Base-by-base conservation (phyloP, 2,888 invertebrate species). In the Lasioglossum lativentre region DNA sequence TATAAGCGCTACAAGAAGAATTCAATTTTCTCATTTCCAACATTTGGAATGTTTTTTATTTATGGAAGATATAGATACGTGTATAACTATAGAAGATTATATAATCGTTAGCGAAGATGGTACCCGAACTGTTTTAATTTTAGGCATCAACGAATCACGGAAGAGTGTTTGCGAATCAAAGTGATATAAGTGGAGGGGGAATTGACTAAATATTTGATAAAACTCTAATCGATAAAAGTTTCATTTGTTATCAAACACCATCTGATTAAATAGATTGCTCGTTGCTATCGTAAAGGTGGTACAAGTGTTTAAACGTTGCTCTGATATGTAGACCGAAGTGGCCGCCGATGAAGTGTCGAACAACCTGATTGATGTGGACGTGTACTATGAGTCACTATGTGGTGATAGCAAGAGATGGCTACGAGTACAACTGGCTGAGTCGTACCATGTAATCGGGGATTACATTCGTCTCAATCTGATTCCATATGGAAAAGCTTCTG, bases 371-470 rank as follows among this genome's bases (percentile, higher is more conserved):
- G 92, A 94, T 4, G 95, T 96, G 2, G 94, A 95, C 1, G 94
- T 96, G 19, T 96, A 96, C 91, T 96, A 96, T 90, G 96, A 96
- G 92, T 94, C 96, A 2, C 92, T 96, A 27, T 96, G 96, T 90
- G 95, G 95, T 0, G 96, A 96, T 91, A 96, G 96, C 86, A 95
- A 95, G 5, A 86, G 90, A 40, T 96, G 96, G 89, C 94, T 96
- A 42, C 94, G 84, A 1, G 89, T 93, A 3, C 96, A 96, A 90
- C 92, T 96, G 8, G 91, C 93, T 66, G 95, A 96, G 0, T 92
- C 94, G 0, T 96, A 95, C 92, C 34, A 92, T 74, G 72, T 80
- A 27, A 89, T 96, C 56, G 93, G 93, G 75, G 90, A 94, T 45
- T 90, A 94, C 87, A 89, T 96, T 12, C 90, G 93, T 5, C 75